phyloP scores from a whole-genome alignment of 92 coral and sea anemone genomes.

The Hydrozoanthus gracilis region DNA sequence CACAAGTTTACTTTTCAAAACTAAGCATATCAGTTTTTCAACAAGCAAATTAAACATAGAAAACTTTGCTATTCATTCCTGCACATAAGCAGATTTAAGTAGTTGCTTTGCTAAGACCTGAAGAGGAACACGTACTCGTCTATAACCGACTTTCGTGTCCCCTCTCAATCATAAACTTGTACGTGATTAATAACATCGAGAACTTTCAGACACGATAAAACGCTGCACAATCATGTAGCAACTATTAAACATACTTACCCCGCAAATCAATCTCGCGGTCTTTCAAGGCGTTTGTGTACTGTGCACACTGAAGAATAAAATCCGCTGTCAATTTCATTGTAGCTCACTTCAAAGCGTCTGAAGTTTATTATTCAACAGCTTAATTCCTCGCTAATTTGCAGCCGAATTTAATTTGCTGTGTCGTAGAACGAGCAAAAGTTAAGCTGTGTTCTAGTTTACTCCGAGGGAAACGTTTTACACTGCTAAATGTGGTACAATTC shows the following conservation, averaged over 20 bases:
- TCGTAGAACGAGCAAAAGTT: no score
- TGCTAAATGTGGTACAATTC: neutral
- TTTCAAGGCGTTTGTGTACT: slow-evolving; percentile 94
- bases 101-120: no score
- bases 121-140: no score
- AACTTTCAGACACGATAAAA: neutral
- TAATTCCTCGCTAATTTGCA: neutral
- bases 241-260: slow-evolving; percentile 65
- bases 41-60: no score
- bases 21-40: no score
- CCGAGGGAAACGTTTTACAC: neutral
- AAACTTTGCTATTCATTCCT: no score
- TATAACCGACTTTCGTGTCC: no score
- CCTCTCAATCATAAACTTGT: neutral
- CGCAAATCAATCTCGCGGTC: slow-evolving; percentile 96
- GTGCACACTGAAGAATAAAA: slow-evolving; percentile 93
- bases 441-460: neutral
- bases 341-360: neutral
- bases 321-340: slow-evolving; percentile 97
- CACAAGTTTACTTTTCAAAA: no score
- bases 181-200: neutral
- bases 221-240: neutral
- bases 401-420: no score
- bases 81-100: no score
- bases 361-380: neutral